phyloP scores from a whole-genome alignment of 2,888 invertebrate genomes.

The Strigamia crassipes region DNA sequence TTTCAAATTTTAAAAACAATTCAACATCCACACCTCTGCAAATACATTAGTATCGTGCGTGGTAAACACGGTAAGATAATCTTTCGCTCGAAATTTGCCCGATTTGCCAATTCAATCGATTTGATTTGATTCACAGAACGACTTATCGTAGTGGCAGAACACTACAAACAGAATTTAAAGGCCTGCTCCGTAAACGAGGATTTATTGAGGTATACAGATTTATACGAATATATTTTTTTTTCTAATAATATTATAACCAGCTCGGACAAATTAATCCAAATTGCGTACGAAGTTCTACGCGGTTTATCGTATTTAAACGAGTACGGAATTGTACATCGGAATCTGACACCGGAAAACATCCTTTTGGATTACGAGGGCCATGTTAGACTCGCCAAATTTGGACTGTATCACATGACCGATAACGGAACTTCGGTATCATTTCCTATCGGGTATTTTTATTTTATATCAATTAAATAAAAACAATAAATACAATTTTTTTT shows the following conservation, averaged over 20 bases:
- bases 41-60: constrained; percentile 86
- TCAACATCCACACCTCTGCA: constrained; percentile 79
- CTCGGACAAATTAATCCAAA: constrained; percentile 64
- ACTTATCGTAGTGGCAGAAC: constrained; percentile 60
- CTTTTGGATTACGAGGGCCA: constrained; percentile 69
- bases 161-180: constrained; percentile 56
- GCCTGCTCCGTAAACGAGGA: neutral
- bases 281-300: constrained; percentile 74
- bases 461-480: neutral
- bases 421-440: constrained; percentile 84
- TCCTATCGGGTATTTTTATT: constrained; percentile 67
- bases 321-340: constrained; percentile 75
- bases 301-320: constrained; percentile 75
- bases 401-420: constrained; percentile 89
- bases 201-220: neutral
- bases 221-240: neutral
- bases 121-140: constrained; percentile 56
- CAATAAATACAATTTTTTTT: neutral
- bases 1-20: constrained; percentile 81
- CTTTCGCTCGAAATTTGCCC: constrained; percentile 18
- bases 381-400: constrained; percentile 89
- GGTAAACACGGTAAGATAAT: constrained; percentile 85
- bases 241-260: constrained; percentile 49
- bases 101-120: neutral
- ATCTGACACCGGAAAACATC: constrained; percentile 81